phyloP scores from a whole-genome alignment of 2,888 invertebrate genomes.

The Lutraria lutraria region DNA sequence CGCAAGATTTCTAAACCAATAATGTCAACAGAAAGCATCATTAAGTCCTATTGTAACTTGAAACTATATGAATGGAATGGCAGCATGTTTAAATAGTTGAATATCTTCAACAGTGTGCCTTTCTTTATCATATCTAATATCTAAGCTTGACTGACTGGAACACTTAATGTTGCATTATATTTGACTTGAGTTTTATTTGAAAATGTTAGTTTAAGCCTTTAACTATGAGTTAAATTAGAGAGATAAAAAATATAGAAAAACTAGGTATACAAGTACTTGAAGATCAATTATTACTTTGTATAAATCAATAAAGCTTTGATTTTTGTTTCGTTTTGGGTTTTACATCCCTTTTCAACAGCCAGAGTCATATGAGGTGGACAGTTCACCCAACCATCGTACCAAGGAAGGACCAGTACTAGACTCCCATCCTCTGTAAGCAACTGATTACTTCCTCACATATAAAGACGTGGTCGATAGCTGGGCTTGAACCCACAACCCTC shows the following conservation, averaged over 20 bases:
- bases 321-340: too few species aligned
- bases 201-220: neutral
- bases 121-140: neutral
- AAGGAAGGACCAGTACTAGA: too few species aligned
- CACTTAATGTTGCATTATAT: neutral
- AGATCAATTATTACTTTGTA: neutral
- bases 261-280: neutral
- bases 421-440: too few species aligned
- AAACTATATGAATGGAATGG: neutral
- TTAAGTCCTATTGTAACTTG: too few species aligned
- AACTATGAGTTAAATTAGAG: neutral
- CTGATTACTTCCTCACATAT: too few species aligned
- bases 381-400: too few species aligned
- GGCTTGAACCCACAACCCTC: too few species aligned
- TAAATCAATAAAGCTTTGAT: neutral
- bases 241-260: neutral
- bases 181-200: neutral
- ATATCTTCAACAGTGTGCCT: neutral
- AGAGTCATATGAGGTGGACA: too few species aligned
- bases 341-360: too few species aligned
- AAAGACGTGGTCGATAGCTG: too few species aligned
- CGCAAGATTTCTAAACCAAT: too few species aligned
- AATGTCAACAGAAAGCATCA: too few species aligned
- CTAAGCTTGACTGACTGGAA: neutral
- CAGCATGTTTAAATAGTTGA: neutral